A percentile compares a stretch with the other conserved stretches of the same genome.
Conservation (phyloP, 2,113 vertebrate genomes). For the Bubo blakistoni region DNA sequence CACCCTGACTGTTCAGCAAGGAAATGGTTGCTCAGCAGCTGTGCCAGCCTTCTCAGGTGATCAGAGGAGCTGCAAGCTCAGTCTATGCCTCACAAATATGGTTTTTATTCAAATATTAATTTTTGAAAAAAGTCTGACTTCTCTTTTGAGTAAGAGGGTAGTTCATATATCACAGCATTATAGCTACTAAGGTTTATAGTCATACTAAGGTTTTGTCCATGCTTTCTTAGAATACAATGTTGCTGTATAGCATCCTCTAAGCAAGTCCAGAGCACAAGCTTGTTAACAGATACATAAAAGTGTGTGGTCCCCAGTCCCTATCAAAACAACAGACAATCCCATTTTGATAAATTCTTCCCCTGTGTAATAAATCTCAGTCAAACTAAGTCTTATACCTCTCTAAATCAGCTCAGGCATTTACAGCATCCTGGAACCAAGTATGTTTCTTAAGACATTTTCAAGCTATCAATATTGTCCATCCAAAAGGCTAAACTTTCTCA, state of each 20-base stretch:
- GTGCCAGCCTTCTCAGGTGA: background rate
- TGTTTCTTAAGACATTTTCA: background rate
- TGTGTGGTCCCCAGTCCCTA: too few relatives aligned
- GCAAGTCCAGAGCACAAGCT: background rate
- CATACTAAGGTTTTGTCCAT: background rate
- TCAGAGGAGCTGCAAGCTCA: background rate
- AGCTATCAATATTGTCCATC: background rate
- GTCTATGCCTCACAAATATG: rapidly evolving
- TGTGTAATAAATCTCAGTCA: background rate
- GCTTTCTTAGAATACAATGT: background rate
- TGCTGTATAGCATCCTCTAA: background rate
- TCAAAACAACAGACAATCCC: background rate
- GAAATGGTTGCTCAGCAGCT: background rate
- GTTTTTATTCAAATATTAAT: background rate
- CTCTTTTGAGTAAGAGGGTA: background rate
- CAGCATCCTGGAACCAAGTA: background rate
- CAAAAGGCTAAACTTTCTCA: background rate
- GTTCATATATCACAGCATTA: background rate
- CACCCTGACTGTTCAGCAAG: background rate
- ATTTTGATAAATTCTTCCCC: background rate
- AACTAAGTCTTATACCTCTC: background rate
- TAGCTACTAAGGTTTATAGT: background rate
- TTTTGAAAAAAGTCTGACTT: background rate
- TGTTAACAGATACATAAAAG: background rate
- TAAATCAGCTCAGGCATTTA: background rate